Base-by-base conservation (phyloP, 2,888 invertebrate genomes). In the Halictus quadricinctus region DNA sequence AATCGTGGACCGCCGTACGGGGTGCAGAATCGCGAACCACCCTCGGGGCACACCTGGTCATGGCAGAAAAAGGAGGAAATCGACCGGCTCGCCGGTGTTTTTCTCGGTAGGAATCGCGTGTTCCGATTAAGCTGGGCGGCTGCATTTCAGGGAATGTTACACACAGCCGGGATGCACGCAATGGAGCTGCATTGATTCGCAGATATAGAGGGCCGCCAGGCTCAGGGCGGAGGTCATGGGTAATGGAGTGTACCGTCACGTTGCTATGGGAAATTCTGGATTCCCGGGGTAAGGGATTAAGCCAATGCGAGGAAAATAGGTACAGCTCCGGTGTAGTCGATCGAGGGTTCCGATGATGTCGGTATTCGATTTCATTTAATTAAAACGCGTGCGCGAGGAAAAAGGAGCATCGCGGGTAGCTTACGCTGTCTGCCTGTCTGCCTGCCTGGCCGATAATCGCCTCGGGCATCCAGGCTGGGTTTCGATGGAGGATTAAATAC, bases 191-290 rank as follows among this genome's bases (percentile, higher is more conserved):
- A 90, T 90, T 90, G 89, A 90, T 90, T 90, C 88, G 88, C 85
- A 88, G 88, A 90, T 88, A 87, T 88, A 90, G 88, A 87, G 83
- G 81, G 76, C 78, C 81, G 79, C 88, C 87, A 88, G 85, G 89
- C 89, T 86, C 81, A 83, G 88, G 87, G 88, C 87, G 88, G 91
- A 91, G 91, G 92, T 90, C 90, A 91, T 88, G 90, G 89, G 90
- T 91, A 91, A 91, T 92, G 90, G 88, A 87, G 90, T 90, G 89
- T 87, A 91, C 89, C 89, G 88, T 87, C 87, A 89, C 84, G 89
- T 89, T 90, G 90, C 89, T 90, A 90, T 88, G 89, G 90, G 88
- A 90, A 90, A 90, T 90, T 90, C 86, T 85, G 86, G 80, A 90
- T 86, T 88, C 84, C 88, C 87, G 75, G 86, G 88, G 74, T 90